A percentile compares a stretch with the other conserved stretches of the same genome.
phyloP scores from a whole-genome alignment of 1,140 invertebrate genomes.

The Eurosta solidaginis region DNA sequence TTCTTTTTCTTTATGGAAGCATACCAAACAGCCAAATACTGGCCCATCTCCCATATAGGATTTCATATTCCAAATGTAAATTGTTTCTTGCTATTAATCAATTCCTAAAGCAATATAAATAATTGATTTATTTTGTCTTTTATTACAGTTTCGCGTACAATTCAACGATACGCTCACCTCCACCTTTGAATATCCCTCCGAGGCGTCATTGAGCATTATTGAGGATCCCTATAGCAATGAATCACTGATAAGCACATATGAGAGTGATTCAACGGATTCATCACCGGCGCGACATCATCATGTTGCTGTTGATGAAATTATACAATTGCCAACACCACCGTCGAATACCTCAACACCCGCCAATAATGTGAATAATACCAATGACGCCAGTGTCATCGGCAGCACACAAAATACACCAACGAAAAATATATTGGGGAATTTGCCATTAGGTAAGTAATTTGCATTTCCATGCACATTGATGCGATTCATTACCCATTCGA shows the following conservation, averaged over 20 bases:
- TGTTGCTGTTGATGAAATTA: slow-evolving; percentile 56
- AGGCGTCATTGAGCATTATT: slow-evolving; percentile 71
- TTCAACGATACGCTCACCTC: slow-evolving; percentile 82
- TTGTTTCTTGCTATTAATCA: too few species aligned
- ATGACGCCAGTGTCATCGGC: slow-evolving; percentile 28
- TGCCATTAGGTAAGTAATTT: slow-evolving; percentile 56
- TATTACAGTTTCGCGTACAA: slow-evolving; percentile 75
- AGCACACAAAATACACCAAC: slow-evolving; percentile 40
- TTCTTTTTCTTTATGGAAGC: too few species aligned
- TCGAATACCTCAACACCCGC: slow-evolving; percentile 39
- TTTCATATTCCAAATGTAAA: too few species aligned
- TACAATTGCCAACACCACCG: slow-evolving; percentile 51
- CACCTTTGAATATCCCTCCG: slow-evolving; percentile 86
- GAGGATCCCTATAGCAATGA: slow-evolving; percentile 61
- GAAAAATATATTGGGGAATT: slow-evolving; percentile 56
- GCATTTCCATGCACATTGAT: slow-evolving; percentile 18
- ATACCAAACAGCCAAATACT: too few species aligned
- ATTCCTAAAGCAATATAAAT: too few species aligned
- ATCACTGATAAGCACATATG: slow-evolving; percentile 27
- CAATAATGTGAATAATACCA: background rate
- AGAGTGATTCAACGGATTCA: slow-evolving; percentile 37
- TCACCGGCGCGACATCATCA: slow-evolving; percentile 44
- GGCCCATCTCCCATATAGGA: too few species aligned
- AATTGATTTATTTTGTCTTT: slow-evolving; percentile 19
- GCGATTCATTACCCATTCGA: background rate